phyloP scores from a whole-genome alignment of 2,113 vertebrate genomes.

The Cyphomyrus plagiostoma region DNA sequence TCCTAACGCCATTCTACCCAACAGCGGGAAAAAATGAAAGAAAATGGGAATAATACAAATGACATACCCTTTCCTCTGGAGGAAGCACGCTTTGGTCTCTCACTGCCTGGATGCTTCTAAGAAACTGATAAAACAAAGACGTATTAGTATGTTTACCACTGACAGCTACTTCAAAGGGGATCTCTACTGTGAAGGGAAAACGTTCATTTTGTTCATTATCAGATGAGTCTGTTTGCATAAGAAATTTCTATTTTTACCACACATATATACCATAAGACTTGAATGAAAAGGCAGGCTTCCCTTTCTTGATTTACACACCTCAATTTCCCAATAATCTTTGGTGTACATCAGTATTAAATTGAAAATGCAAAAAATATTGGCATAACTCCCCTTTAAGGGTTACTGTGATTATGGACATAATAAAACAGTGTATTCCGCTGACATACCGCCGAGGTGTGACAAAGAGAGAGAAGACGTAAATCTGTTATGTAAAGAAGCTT shows the following conservation, averaged over 20 bases:
- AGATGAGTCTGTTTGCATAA: neutral
- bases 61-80: slow-evolving; percentile 78
- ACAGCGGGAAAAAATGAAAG: no score
- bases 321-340: neutral
- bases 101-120: slow-evolving; percentile 65
- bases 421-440: neutral
- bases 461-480: neutral
- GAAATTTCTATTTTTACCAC: neutral
- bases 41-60: neutral
- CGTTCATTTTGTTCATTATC: neutral
- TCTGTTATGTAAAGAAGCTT: neutral
- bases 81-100: slow-evolving; percentile 73
- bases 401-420: neutral
- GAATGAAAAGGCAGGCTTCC: neutral
- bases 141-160: neutral
- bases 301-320: neutral
- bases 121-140: slow-evolving; percentile 64
- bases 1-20: neutral
- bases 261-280: neutral
- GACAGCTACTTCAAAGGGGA: neutral
- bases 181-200: neutral
- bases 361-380: neutral
- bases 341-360: neutral
- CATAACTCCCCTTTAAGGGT: neutral
- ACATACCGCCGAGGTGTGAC: neutral